phyloP scores from a whole-genome alignment of 2,113 vertebrate species.

The Carlito syrichta region DNA sequence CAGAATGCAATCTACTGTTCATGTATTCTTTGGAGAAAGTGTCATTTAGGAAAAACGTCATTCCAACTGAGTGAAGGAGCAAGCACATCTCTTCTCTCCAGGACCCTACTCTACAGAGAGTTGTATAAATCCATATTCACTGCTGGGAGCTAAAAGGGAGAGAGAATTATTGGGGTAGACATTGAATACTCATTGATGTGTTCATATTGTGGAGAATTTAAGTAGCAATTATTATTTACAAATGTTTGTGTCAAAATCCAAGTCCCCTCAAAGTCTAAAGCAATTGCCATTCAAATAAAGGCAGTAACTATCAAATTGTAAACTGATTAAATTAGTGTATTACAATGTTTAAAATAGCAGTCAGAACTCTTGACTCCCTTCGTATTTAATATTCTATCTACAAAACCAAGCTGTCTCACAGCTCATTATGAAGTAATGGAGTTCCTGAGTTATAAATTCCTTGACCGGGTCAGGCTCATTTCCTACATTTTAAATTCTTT shows the following conservation, averaged over 20 bases:
- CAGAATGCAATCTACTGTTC: not conserved
- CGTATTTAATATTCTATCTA: not conserved
- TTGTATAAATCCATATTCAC: not conserved
- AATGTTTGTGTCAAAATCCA: not conserved
- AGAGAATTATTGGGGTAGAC: not conserved
- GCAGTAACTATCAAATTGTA: not conserved
- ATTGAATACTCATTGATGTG: not conserved
- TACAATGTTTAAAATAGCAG: constrained; percentile 9
- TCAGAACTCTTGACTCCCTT: constrained; percentile 28
- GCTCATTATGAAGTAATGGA: constrained; percentile 42
- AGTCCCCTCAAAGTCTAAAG: not conserved
- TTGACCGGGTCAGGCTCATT: constrained; percentile 50
- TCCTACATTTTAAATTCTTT: constrained; percentile 43
- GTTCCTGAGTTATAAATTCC: constrained; percentile 8
- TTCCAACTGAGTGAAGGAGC: not conserved
- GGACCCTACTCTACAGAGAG: not conserved
- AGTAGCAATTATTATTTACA: not conserved
- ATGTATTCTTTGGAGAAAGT: not conserved
- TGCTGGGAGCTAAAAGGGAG: not conserved
- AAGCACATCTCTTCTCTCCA: not conserved
- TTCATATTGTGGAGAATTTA: not conserved
- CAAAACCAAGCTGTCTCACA: constrained; percentile 23
- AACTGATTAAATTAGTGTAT: constrained; percentile 33
- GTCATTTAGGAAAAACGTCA: not conserved
- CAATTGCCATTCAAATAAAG: not conserved